Conservation (phyloP, 1,140 invertebrate species). For the Stegodyphus mimosarum region DNA sequence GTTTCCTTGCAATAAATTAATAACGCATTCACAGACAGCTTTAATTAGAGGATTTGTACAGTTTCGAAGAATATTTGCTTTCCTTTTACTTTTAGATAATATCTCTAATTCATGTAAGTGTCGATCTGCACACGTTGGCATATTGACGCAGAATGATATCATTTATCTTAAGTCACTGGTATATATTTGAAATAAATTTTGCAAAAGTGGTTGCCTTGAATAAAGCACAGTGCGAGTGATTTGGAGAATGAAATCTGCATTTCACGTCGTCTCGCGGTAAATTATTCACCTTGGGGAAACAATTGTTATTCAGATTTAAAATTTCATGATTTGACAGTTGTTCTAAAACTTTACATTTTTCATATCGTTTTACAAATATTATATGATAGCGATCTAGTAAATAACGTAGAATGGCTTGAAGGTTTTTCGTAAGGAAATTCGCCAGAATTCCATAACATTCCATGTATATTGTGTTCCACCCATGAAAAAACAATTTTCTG, state of each 20-base stretch:
- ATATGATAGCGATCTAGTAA: background rate
- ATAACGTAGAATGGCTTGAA: background rate
- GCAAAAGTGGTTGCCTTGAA: background rate
- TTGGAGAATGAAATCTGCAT: too few species aligned
- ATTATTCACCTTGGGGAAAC: too few species aligned
- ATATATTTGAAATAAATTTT: too few species aligned
- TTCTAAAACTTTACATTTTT: background rate
- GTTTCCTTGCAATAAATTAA: constrained; percentile 6
- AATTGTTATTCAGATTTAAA: background rate
- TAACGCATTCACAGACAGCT: background rate
- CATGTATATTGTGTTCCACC: too few species aligned
- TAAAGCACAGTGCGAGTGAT: background rate
- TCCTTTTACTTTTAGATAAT: constrained; percentile 1
- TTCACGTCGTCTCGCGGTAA: background rate
- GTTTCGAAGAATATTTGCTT: background rate
- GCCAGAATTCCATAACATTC: too few species aligned
- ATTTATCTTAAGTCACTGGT: too few species aligned
- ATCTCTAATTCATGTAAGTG: background rate
- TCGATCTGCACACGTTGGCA: background rate
- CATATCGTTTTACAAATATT: background rate
- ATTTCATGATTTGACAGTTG: too few species aligned
- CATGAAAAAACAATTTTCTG: background rate
- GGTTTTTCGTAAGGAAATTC: too few species aligned
- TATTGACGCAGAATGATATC: too few species aligned
- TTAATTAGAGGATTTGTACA: constrained; percentile 5